Evolutionary conservation across 2,113 vertebrate species (phyloP), one percentile per base, ranked within the genome.

Genomic region (Regulus satrapa): DNA sequence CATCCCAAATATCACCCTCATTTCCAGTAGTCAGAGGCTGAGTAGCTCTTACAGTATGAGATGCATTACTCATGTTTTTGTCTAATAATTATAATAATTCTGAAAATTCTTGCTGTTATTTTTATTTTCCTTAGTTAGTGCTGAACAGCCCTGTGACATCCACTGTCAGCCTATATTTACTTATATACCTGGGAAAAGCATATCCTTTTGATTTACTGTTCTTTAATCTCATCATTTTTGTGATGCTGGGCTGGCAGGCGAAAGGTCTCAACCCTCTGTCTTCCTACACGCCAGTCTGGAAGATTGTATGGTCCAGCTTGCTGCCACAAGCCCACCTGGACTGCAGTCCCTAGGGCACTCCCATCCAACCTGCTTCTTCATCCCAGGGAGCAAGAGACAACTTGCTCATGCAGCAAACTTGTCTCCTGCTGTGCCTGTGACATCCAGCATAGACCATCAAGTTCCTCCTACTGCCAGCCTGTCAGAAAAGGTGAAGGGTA

Each of bases 1-100:
- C 0, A 0, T 68, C n/a, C 45, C 36, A 23, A 31, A 2, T 20
- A 67, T 61, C 18, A 36, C 25, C 6, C 12, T 73, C 25, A 29
- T 69, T 81, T 93, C n/a, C 34, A 45, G 14, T 21, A 52, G 16
- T 41, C 32, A 89, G 34, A 67, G 43, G 18, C 1, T 71, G n/a
- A 32, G 32, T 46, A 51, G 24, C 5, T 74, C 18, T 51, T 71
- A 41, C 13, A 54, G 32, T 16, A n/a, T 31, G 52, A 95, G 17
- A 62, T 24, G 6, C 18, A 71, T 74, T 34, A 36, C 17, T 69
- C 2, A 12, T 7, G 17, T 72, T 68, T 61, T 69, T 68, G 8
- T 28, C 17, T 66, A 12, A 69, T 54, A 83, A 34, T 55, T 55
- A 36, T 12, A 63, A 14, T 31, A 3, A 58, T 76, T 73, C 49